Conservation (phyloP, 2,888 invertebrate species). For the Allygus modestus region DNA sequence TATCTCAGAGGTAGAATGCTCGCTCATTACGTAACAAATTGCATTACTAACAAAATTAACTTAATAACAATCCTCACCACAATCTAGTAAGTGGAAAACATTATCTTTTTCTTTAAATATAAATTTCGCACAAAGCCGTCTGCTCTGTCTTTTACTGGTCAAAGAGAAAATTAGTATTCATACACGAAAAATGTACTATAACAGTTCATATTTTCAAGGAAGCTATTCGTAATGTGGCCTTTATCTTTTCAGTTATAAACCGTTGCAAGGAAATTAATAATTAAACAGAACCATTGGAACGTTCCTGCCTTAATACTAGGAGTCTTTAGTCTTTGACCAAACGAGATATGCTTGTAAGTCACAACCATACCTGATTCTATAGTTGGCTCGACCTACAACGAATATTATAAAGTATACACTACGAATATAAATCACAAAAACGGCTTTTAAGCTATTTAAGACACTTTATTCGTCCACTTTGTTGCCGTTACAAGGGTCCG, state of each 20-base stretch:
- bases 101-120: too few species aligned
- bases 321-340: slow-evolving; percentile 12
- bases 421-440: slow-evolving; percentile 45
- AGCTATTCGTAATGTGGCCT: not conserved
- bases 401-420: not conserved
- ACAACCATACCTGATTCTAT: slow-evolving; percentile 10
- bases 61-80: too few species aligned
- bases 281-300: not conserved
- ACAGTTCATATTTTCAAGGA: not conserved
- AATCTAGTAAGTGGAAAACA: too few species aligned
- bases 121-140: too few species aligned
- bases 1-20: too few species aligned
- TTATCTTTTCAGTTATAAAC: not conserved
- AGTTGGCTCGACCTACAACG: not conserved
- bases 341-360: slow-evolving; percentile 11
- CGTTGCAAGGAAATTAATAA: not conserved
- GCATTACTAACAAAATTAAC: too few species aligned
- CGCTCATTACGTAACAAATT: too few species aligned
- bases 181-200: not conserved
- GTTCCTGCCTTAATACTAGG: not conserved
- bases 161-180: not conserved
- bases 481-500: not conserved
- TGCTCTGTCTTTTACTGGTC: too few species aligned
- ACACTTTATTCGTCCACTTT: slow-evolving; percentile 27
- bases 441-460: slow-evolving; percentile 35